Conservation (phyloP, 2,888 invertebrate genomes). For the Meteorus cinctellus region DNA sequence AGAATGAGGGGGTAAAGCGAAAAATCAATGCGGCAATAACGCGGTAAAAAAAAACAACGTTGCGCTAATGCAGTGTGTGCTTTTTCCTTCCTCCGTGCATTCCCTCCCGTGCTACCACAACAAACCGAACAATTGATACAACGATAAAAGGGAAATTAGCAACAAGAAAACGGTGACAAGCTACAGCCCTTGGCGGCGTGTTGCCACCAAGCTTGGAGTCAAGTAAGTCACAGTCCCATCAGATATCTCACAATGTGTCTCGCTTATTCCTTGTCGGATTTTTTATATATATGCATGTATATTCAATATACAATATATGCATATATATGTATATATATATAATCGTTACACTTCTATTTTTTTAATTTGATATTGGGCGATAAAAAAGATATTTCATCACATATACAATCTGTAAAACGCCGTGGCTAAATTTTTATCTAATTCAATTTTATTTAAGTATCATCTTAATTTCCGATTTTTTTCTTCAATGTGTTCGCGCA, state of each 20-base stretch:
- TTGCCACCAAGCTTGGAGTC: constrained; percentile 95
- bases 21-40: constrained; percentile 45
- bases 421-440: constrained; percentile 26
- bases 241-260: constrained; percentile 68
- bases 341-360: constrained; percentile 21
- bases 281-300: constrained; percentile 17
- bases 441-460: background rate
- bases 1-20: constrained; percentile 26
- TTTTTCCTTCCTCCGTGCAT: constrained; percentile 72
- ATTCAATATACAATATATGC: background rate
- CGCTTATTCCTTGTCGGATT: constrained; percentile 44
- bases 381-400: background rate
- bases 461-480: constrained; percentile 4
- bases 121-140: constrained; percentile 65
- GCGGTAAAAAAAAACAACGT: constrained; percentile 49
- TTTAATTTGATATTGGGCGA: constrained; percentile 1
- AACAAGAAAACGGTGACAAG: constrained; percentile 82
- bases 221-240: constrained; percentile 83
- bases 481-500: constrained; percentile 19
- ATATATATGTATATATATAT: constrained; percentile 1
- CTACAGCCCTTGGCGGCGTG: constrained; percentile 95
- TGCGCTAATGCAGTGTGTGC: constrained; percentile 72
- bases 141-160: constrained; percentile 75
- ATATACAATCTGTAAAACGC: constrained; percentile 6
- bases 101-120: constrained; percentile 69